Evolutionary conservation across 2,797 vertebrate species (phyloP).

Genomic region (Cyclopterus lumpus): DNA sequence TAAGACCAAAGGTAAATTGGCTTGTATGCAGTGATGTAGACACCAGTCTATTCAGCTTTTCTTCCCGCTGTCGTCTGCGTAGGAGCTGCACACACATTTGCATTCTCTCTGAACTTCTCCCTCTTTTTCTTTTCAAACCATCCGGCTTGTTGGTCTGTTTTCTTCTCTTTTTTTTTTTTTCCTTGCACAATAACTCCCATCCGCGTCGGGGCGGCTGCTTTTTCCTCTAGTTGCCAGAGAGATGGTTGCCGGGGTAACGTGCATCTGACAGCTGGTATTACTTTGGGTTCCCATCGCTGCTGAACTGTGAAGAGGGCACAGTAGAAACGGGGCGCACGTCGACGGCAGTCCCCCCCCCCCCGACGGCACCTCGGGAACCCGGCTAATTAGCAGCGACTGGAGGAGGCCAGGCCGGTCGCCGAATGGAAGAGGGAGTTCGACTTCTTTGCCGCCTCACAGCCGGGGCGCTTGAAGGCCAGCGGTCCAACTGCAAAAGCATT

Average conservation of each 20-base stretch:
- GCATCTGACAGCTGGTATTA: conserved; percentile 82
- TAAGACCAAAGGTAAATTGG: too few relatives aligned
- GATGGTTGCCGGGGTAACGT: conserved; percentile 86
- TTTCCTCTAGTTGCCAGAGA: conserved; percentile 66
- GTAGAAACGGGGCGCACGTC: conserved; percentile 48
- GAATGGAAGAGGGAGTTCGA: conserved; percentile 23
- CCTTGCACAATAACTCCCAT: conserved; percentile 27
- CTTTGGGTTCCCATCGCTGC: conserved; percentile 59
- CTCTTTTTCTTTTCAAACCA: conserved; percentile 3
- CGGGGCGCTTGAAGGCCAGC: conserved; percentile 29
- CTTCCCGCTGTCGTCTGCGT: too few relatives aligned
- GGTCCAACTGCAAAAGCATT: conserved; percentile 50
- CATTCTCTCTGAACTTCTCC: conserved; percentile 47
- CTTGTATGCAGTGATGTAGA: too few relatives aligned
- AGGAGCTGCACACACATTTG: conserved; percentile 22
- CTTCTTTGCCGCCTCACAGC: conserved; percentile 40
- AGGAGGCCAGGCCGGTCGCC: conserved; percentile 18
- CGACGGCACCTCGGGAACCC: conserved; percentile 49
- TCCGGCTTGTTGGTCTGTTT: conserved; percentile 24
- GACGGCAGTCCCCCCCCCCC: too few relatives aligned
- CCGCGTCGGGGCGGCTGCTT: conserved; percentile 38
- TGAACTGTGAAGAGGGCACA: conserved; percentile 66
- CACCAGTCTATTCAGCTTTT: too few relatives aligned
- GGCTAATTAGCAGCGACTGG: conserved; percentile 77
- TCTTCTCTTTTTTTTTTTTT: conserved; percentile 25